phyloP scores from a whole-genome alignment of 1,140 invertebrate genomes.

The Penaeus chinensis region DNA sequence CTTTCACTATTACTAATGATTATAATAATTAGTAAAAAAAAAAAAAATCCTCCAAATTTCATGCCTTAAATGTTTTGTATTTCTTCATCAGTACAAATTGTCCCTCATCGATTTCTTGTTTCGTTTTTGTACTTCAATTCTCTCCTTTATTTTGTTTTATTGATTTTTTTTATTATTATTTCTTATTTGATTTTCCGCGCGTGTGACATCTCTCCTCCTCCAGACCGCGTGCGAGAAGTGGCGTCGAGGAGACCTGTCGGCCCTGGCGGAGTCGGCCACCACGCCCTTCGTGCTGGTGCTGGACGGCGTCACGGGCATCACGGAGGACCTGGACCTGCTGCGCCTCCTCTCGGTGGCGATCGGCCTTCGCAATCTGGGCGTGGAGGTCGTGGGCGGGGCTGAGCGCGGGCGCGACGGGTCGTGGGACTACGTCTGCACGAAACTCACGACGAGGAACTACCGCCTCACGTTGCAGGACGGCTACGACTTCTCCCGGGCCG shows the following conservation, averaged over 20 bases:
- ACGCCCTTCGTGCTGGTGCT: slow-evolving; percentile 57
- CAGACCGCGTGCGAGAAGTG: slow-evolving; percentile 54
- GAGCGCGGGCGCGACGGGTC: slow-evolving; percentile 59
- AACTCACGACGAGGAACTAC: slow-evolving; percentile 40
- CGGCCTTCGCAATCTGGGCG: slow-evolving; percentile 32
- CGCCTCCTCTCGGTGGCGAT: slow-evolving; percentile 43
- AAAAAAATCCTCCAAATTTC: background rate
- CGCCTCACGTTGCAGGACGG: slow-evolving; percentile 49
- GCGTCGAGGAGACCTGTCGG: slow-evolving; percentile 39
- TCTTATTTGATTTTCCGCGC: background rate
- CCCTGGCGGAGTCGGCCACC: slow-evolving; percentile 17
- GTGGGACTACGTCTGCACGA: slow-evolving; percentile 58
- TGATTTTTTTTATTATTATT: slow-evolving; percentile 67
- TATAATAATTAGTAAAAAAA: too few relatives aligned
- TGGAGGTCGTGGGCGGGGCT: slow-evolving; percentile 55
- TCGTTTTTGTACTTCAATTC: background rate
- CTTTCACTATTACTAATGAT: too few relatives aligned
- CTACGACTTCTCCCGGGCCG: slow-evolving; percentile 56
- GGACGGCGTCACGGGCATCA: slow-evolving; percentile 49
- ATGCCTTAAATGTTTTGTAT: background rate
- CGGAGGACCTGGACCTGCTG: slow-evolving; percentile 48
- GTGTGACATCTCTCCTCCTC: background rate
- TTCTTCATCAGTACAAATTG: background rate
- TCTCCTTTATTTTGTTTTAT: slow-evolving; percentile 67
- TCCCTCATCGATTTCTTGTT: background rate